Conservation (phyloP, 2,797 vertebrate genomes). For the Knipowitschia caucasica region DNA sequence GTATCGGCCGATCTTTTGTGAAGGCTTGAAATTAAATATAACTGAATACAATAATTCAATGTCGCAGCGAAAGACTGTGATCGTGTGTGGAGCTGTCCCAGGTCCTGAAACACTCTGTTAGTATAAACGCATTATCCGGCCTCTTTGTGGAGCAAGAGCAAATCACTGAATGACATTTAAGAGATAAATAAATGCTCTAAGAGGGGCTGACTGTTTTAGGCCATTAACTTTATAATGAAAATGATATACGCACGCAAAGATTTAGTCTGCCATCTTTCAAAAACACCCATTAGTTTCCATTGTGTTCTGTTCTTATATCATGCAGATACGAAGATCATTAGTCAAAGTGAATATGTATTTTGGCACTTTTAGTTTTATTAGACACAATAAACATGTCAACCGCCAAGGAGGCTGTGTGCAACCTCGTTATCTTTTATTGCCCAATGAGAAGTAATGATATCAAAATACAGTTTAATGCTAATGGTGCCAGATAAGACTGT, state of each 20-base stretch:
- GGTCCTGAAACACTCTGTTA: not conserved
- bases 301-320: conserved; percentile 17
- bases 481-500: not conserved
- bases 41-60: too few relatives aligned
- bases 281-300: conserved; percentile 23
- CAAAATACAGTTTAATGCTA: not conserved
- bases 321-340: conserved; percentile 17
- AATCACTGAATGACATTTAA: conserved; percentile 42
- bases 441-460: not conserved
- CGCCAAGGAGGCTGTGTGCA: not conserved
- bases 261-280: conserved; percentile 33
- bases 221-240: conserved; percentile 57
- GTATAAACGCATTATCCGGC: not conserved
- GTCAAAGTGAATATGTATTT: conserved; percentile 17
- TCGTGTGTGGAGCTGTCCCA: conserved; percentile 2
- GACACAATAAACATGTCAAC: conserved; percentile 5
- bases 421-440: conserved; percentile 3
- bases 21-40: too few relatives aligned
- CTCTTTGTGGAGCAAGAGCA: not conserved
- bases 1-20: too few relatives aligned
- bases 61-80: conserved; percentile 33
- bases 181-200: conserved; percentile 24
- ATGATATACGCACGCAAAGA: conserved; percentile 32
- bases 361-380: conserved; percentile 17
- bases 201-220: conserved; percentile 37